Evolutionary conservation across 2,797 vertebrate species (phyloP), one percentile per base, ranked within the genome.

Genomic region (Podarcis siculus): DNA sequence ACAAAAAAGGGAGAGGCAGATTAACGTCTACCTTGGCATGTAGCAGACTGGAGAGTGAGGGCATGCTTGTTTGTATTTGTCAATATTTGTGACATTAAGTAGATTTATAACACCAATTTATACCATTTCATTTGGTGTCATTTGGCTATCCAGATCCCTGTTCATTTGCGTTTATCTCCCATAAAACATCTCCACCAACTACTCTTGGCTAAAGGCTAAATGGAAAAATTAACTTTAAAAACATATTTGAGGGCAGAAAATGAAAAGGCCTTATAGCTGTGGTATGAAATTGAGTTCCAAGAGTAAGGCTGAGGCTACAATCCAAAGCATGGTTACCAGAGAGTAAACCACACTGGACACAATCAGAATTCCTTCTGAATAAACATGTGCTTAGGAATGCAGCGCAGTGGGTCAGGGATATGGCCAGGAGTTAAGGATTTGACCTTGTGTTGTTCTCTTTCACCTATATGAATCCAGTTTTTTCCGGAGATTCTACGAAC

Each of bases 401-500:
- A 32, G 17, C 23, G 21, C 25, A 25, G 21, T 39, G 23, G 2
- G 32, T 87, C 23, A 42, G 67, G 17, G 37, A 81, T 23, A 30
- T 23, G 2, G 32, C 13, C 64, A 79, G 27, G 23, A 3, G 12
- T 2, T 32, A 86, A 79, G 49, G 27, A 88, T 58, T 39, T 80
- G 27, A 49, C 32, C 61, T 9, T 30, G 45, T 80, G 49, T 19
- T 35, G 32, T 79, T 86, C 64, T 76, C 49, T 3, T 79, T 67
- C 42, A 32, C 19, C 30, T 32, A 19, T 80, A 66, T n/a, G 82
- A 35, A 64, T 30, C 25, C 6, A 79, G 72, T 0, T 15, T 0
- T 84, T 92, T 85, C 32, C 25, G 69, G 8, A 2, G 61, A 35
- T 25, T 69, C 30, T 83, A 88, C 23, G 39, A 85, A 49, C 71